Base-by-base conservation (phyloP, 2,888 invertebrate species). In the Lycaena phlaeas region DNA sequence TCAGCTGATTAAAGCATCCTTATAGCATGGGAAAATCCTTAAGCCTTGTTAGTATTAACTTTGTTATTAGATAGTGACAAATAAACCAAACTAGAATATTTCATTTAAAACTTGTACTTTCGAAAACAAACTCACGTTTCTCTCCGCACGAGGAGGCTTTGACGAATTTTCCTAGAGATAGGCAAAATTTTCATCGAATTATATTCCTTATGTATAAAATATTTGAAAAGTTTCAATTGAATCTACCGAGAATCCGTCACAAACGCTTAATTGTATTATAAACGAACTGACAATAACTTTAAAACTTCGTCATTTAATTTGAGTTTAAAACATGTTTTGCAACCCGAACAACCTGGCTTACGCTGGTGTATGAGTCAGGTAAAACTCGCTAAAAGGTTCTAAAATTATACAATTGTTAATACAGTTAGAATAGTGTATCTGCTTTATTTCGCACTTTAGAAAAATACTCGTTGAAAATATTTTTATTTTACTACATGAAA, bases 221-320 rank as follows among this genome's bases (percentile, higher is more conserved):
- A 67, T 64, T 64, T 61, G 44, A 41, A 40, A 65, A 68, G 53
- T 73, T 62, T 49, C 65, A 68, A 73, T 68, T 68, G 56, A 73
- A 71, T 69, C 56, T 53, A 61, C 64, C 52, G 46, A 59, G 57
- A 63, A 69, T 68, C 66, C 64, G 60, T 62, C 59, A 61, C 61
- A 64, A 64, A 58, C 64, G 56, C 54, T 61, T 62, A 64, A 73
- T 71, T 68, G 64, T 63, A 58, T 69, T 65, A 67, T 61, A 60
- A 63, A 64, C 63, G 61, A 64, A 67, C 66, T 61, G 54, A 48
- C 61, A 62, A 65, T 67, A 73, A 66, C 65, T 68, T 63, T 43
- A 46, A 56, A 71, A 72, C 56, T 72, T 64, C 60, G 61, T 65
- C 57, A 68, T 68, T 71, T 68, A 62, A 69, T 68, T 69, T 61